These are phyloP conservation scores for Arenaria interpres DNA, from an alignment of 2,113 vertebrate species.

Conservation along the genomic window DNA sequence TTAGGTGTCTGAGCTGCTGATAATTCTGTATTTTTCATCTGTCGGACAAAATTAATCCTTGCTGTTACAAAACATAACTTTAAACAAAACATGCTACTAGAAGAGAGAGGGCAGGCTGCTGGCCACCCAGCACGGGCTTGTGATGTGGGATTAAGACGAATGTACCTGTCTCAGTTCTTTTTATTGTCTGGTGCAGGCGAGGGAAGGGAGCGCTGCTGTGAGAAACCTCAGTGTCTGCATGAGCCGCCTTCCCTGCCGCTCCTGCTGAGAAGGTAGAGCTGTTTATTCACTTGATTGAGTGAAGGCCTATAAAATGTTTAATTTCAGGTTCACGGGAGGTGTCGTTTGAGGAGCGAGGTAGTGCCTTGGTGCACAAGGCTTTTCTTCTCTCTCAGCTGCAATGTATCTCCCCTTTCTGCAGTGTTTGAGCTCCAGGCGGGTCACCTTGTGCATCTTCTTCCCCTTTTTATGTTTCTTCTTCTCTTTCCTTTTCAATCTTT, in stretches of 20 bases:
- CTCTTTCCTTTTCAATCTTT: not conserved
- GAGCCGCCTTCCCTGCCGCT: not conserved
- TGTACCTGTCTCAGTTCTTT: not conserved
- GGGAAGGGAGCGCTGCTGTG: not conserved
- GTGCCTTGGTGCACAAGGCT: not conserved
- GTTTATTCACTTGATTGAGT: not conserved
- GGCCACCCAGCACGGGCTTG: not conserved
- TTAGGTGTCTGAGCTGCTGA: not conserved
- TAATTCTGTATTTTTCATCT: not conserved
- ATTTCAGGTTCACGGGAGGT: not conserved
- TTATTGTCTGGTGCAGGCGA: not conserved
- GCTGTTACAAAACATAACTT: not conserved
- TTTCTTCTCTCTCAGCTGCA: not conserved
- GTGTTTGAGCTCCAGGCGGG: not conserved
- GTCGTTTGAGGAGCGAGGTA: not conserved
- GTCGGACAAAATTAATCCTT: not conserved
- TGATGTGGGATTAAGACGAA: not conserved
- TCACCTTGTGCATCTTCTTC: not conserved
- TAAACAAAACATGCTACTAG: not conserved
- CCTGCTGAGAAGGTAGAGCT: not conserved
- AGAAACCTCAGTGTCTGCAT: not conserved
- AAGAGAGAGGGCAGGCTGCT: not conserved
- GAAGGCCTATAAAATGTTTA: not conserved
- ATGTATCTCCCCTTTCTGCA: not conserved
- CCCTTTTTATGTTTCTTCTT: not conserved